Base-by-base conservation (phyloP, 2,113 vertebrate species). In the Cettia cetti region DNA sequence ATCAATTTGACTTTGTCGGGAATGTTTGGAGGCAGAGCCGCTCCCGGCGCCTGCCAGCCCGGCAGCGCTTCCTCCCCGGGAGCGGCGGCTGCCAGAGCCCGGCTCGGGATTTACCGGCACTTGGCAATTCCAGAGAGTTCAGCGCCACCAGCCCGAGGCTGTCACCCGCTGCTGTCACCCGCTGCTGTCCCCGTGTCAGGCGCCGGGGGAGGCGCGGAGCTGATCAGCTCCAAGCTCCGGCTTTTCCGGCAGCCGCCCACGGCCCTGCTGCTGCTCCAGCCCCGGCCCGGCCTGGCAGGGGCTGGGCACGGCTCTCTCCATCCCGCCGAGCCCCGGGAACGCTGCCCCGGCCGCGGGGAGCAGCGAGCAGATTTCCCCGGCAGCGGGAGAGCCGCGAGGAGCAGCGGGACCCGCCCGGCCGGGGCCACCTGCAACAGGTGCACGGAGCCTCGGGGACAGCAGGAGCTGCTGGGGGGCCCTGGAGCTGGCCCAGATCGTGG, bases 401-500 rank as follows among this genome's bases (percentile, higher is more conserved):
- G n/a, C n/a, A 17, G 66, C 45, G 50, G 70, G 50, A 20, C n/a
- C 49, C 1, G 37, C 89, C 76, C 45, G 21, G 31, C 45, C 39
- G 0, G 76, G 61, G 68, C 50, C 84, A 24, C 60, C 74, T 6
- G 82, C 90, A 96, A 94, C 93, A 92, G 66, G 96, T 94, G 66
- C 11, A 4, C 5, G 13, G 44, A 10, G 16, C 4, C 1, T 6
- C 1, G 82, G 15, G 5, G 82, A 37, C 69, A 65, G 77, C 87
- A 8, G 42, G 3, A 0, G 35, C 31, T 6, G 42, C 66, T 3
- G 44, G 10, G 69, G 9, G n/a, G 31, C 14, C 69, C 45, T 11
- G 0, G 42, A 71, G 56, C 22, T 0, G 42, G 0, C 9, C 60
- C 21, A 68, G 24, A 1, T 4, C 0, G 0, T 1, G 23, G 52